These are phyloP conservation scores for Dioctria rufipes DNA, from an alignment of 2,888 invertebrate species.

Conservation along the genomic window DNA sequence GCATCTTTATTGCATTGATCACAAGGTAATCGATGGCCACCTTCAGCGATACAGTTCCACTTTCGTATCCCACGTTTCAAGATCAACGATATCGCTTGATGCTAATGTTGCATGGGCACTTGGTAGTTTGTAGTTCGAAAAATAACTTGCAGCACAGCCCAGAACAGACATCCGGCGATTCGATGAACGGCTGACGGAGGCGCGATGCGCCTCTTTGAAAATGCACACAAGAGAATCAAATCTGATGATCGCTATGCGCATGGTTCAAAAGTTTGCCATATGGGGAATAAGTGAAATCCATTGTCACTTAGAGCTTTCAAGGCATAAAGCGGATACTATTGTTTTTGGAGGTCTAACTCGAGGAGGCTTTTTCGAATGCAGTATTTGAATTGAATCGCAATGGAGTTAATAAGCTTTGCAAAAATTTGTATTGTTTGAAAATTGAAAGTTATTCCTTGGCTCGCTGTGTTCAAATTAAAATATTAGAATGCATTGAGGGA, in stretches of 20 bases:
- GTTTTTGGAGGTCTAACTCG: constrained; percentile 19
- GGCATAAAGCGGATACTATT: not conserved
- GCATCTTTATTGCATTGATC: constrained; percentile 50
- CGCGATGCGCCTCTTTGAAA: not conserved
- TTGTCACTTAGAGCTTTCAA: constrained; percentile 7
- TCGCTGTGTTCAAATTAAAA: constrained; percentile 31
- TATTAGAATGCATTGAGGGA: not conserved
- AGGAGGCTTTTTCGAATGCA: constrained; percentile 1
- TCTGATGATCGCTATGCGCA: not conserved
- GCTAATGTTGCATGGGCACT: constrained; percentile 9
- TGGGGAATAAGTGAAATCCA: constrained; percentile 25
- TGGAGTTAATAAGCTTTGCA: not conserved
- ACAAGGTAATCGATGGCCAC: constrained; percentile 50
- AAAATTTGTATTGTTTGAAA: constrained; percentile 33
- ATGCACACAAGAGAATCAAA: not conserved
- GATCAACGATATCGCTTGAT: constrained; percentile 33
- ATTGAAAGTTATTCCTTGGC: constrained; percentile 28
- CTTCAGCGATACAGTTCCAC: constrained; percentile 48
- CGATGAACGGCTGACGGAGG: not conserved
- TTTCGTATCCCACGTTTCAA: constrained; percentile 50
- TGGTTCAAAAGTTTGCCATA: constrained; percentile 8
- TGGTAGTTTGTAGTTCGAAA: constrained; percentile 1
- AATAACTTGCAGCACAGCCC: not conserved
- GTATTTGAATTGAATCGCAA: constrained; percentile 44
- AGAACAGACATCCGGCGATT: constrained; percentile 15